Evolutionary conservation across 2,888 invertebrate genomes (phyloP).

Genomic region (Troides helena): DNA sequence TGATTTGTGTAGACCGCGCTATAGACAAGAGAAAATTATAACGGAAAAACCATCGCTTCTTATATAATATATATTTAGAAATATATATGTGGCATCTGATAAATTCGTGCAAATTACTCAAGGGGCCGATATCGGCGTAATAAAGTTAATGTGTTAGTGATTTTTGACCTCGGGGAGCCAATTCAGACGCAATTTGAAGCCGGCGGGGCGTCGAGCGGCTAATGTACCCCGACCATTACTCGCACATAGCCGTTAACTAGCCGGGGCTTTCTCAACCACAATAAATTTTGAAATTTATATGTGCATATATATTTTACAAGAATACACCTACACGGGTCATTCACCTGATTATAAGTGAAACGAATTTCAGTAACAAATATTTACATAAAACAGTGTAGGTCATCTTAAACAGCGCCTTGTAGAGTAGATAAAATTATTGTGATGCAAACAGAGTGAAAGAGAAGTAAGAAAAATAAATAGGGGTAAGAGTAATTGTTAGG

Average conservation of each 20-base stretch:
- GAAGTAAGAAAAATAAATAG: too few species aligned
- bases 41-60: too few species aligned
- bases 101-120: constrained; percentile 57
- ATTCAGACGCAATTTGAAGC: constrained; percentile 55
- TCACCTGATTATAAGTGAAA: background rate
- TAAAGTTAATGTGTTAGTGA: constrained; percentile 64
- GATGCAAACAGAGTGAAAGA: too few species aligned
- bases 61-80: background rate
- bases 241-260: constrained; percentile 1
- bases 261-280: background rate
- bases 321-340: background rate
- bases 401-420: too few species aligned
- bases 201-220: constrained; percentile 50
- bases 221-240: constrained; percentile 44
- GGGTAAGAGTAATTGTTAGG: too few species aligned
- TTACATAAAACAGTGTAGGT: too few species aligned
- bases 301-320: background rate
- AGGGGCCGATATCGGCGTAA: constrained; percentile 50
- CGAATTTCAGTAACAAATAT: background rate
- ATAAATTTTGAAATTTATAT: constrained; percentile 1
- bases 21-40: too few species aligned
- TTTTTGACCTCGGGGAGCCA: constrained; percentile 58
- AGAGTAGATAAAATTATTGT: too few species aligned
- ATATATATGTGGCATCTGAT: background rate
- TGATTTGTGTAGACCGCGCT: too few species aligned